Conservation (phyloP, 1,140 invertebrate genomes). For the roundworm (Caenorhabditis elegans) region DNA sequence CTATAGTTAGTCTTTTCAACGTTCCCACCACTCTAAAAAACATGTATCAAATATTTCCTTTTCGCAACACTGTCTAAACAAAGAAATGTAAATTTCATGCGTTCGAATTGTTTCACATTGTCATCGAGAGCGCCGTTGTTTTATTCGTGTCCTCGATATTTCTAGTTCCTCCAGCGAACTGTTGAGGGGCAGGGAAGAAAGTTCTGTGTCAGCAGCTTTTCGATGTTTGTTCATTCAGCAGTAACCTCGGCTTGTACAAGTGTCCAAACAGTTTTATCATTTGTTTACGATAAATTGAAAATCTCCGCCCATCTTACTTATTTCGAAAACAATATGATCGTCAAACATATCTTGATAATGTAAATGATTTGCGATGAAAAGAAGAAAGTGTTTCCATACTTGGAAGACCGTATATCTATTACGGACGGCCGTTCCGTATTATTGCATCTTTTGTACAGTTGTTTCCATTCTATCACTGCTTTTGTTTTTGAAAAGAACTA, state of each 20-base stretch:
- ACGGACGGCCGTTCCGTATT: background rate
- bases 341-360: background rate
- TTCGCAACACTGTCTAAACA: background rate
- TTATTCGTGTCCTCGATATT: background rate
- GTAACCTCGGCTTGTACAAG: background rate
- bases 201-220: slow-evolving; percentile 11
- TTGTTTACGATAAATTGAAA: background rate
- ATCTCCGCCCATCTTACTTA: background rate
- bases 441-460: background rate
- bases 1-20: too few species aligned
- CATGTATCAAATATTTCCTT: background rate
- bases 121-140: too few species aligned
- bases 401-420: background rate
- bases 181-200: background rate
- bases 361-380: background rate
- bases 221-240: background rate
- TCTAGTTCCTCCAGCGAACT: background rate
- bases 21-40: too few species aligned
- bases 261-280: background rate
- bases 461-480: background rate
- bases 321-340: background rate
- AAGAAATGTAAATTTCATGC: slow-evolving; percentile 3
- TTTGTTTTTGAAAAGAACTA: too few species aligned
- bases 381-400: background rate
- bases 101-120: background rate